Base-by-base conservation (phyloP, 2,888 invertebrate genomes). In the Parascotia fuliginaria region DNA sequence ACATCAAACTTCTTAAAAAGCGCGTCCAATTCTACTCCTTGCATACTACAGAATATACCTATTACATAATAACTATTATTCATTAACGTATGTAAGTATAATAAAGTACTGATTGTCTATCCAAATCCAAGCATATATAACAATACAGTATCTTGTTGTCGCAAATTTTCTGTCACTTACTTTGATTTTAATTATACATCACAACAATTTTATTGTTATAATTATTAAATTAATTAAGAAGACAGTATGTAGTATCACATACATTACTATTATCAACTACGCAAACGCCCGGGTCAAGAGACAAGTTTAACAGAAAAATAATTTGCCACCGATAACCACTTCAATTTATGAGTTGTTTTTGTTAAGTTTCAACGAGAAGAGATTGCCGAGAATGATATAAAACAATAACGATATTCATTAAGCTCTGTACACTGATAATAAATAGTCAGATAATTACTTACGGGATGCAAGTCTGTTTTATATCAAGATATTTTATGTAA, bases 241-340 rank as follows among this genome's bases (percentile, higher is more conserved):
- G 57, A 44, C 53, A 54, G 42, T 54, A 60, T 68, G 49, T 59
- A 33, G 43, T 60, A 60, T 60, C 58, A 61, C 55, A 53, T 47
- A 59, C 49, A 64, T 65, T 55, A 60, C 62, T 52, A 51, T 81
- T 85, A 85, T 85, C 84, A 60, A 59, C 65, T 62, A 69, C 75
- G 73, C 67, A 65, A 68, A 70, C 50, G 69, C 53, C 62, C 63
- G 69, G 73, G 87, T 24, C 24, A 83, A 64, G 77, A 70, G 75
- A 75, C 75, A 68, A 79, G 76, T 74, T 73, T 74, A 81, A 85
- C 85, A 87, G 85, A 89, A 89, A 88, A 88, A 89, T 87, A 89
- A 90, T 89, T 89, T 89, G 89, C 87, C 77, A 78, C 71, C 66
- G 88, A 89, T 89, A 89, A 85, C 60, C 52, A 51, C 47, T 65